These are phyloP conservation scores for Eupithecia inturbata DNA, from an alignment of 2,888 invertebrate species.

Conservation along the genomic window DNA sequence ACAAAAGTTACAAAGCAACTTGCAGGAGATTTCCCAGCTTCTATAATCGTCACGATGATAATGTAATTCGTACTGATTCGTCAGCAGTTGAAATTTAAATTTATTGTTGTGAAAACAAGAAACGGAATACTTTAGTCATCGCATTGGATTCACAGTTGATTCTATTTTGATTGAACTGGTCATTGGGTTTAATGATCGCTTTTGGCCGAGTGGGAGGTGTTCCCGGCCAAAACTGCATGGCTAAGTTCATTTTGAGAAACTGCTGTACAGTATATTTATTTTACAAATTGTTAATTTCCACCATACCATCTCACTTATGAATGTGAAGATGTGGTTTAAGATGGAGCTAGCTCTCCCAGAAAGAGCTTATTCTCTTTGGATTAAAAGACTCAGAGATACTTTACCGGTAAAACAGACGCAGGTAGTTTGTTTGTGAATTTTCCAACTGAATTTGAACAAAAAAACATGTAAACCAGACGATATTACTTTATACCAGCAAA, in stretches of 20 bases:
- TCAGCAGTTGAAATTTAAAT: background rate
- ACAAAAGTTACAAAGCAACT: background rate
- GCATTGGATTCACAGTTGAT: background rate
- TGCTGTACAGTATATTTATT: no score
- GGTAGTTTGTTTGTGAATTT: no score
- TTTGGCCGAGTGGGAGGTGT: background rate
- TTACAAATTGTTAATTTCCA: no score
- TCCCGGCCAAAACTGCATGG: background rate
- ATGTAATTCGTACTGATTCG: background rate
- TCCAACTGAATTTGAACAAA: no score
- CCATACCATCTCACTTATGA: no score
- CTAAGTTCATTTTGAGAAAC: background rate
- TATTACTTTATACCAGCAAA: no score
- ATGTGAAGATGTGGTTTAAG: no score
- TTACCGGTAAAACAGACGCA: no score
- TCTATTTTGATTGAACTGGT: background rate
- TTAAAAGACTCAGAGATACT: no score
- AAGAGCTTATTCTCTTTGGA: no score
- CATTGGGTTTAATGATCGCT: background rate
- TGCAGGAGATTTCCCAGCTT: background rate
- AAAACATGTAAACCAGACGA: no score
- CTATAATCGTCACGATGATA: background rate
- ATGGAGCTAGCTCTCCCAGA: no score
- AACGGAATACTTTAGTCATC: background rate
- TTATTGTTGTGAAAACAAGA: background rate